A percentile compares a stretch with the other conserved stretches of the same genome.
Evolutionary conservation across 1,140 invertebrate genomes (phyloP).

Genomic region (Drosophila azteca): DNA sequence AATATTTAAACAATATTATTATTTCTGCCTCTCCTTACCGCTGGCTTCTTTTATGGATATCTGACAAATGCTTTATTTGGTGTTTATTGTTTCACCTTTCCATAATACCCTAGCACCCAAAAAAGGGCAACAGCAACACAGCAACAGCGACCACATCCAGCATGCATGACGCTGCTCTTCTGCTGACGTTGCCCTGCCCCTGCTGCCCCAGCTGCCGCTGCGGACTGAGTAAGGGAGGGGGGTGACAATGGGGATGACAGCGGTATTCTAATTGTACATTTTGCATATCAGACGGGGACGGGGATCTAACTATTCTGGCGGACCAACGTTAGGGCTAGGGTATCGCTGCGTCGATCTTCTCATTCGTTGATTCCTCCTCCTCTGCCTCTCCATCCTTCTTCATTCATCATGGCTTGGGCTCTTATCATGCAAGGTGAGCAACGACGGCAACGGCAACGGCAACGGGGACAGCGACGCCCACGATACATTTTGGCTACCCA

Average conservation of each 20-base stretch:
- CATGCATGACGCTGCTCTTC: conserved; percentile 21
- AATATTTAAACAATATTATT: conserved; percentile 79
- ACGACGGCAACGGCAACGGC: conserved; percentile 1
- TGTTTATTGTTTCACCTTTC: conserved; percentile 74
- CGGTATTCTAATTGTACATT: too few species aligned
- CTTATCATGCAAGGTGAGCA: conserved; percentile 56
- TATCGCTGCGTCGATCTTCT: conserved; percentile 9
- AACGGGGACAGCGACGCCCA: conserved; percentile 37
- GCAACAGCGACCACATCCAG: neutral
- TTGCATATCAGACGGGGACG: too few species aligned
- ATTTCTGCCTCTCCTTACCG: conserved; percentile 28
- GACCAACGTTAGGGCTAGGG: neutral
- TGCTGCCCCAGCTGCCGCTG: too few species aligned
- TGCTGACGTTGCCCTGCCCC: conserved; percentile 9
- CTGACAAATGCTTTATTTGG: conserved; percentile 76
- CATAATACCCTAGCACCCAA: conserved; percentile 64
- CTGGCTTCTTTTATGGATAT: conserved; percentile 62
- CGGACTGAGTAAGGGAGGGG: too few species aligned
- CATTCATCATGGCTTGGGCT: conserved; percentile 11
- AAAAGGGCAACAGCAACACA: conserved; percentile 41
- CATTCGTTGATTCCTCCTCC: neutral
- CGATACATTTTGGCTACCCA: conserved; percentile 48
- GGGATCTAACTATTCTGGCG: too few species aligned
- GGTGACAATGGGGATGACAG: too few species aligned
- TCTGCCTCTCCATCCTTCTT: neutral